Evolutionary conservation across 23 tunicate species (phyloP), one percentile per base, ranked within the genome.

Genomic region (Aplidium turbinatum): DNA sequence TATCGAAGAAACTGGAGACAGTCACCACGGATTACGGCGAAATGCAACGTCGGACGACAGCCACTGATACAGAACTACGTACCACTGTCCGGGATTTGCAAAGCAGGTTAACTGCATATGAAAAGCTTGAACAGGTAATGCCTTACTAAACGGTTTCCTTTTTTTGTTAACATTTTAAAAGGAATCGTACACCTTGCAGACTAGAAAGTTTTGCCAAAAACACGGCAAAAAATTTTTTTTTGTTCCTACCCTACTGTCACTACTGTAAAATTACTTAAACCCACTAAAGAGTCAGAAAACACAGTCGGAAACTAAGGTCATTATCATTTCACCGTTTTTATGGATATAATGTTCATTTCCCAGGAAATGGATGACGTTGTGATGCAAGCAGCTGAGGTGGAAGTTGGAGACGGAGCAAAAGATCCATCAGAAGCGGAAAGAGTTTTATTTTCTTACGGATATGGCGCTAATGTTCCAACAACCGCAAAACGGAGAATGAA

Each of bases 341-440:
- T n/a, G n/a, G n/a, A n/a, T n/a, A n/a, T n/a, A n/a, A n/a, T n/a
- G n/a, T n/a, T n/a, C n/a, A 35, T 68, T 52, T 31, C 11, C 33
- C 48, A 84, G 95, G 97, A 90, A 32, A 45, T 90, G 78, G 97
- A 90, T 58, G 97, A 90, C 42, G 75, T 90, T 30, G 97, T 90
- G 40, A 69, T 90, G 89, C 97, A 90, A 84, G 97, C 97, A 1
- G 97, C 97, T 11, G 90, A 90, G 56, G 78, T 83, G 0, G 91
- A 84, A 42, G 74, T 63, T 4, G 51, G 40, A 20, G 87, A 73
- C 30, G 80, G 63, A 58, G 63, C 68, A 28, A 58, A 72, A 36
- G 81, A 82, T 26, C 77, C 72, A 2, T 52, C 70, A 1, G 81
- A 87, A 32, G 90, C 90, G 35, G 97, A 90, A 74, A 60, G 79